Evolutionary conservation across 2,797 vertebrate species (phyloP).

Genomic region (Coilia nasus): DNA sequence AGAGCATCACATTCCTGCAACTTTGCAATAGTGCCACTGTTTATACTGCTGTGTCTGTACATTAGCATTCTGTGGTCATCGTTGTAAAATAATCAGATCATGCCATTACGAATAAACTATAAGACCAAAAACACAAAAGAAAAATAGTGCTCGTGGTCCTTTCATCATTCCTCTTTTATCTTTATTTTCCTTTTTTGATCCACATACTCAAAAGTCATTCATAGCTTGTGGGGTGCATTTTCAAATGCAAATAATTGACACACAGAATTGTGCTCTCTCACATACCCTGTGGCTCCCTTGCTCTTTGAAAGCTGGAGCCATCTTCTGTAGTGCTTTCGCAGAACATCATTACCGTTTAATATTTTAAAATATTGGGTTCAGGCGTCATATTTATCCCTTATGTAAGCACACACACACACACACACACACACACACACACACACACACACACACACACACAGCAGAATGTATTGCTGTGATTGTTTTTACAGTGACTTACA

Average conservation of each 20-base stretch:
- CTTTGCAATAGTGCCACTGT: slow-evolving; percentile 88
- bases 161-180: not conserved
- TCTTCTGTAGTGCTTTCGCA: not conserved
- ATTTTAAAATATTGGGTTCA: not conserved
- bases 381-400: not conserved
- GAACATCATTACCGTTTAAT: not conserved
- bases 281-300: not conserved
- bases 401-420: not conserved
- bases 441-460: too few species aligned
- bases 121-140: slow-evolving; percentile 12
- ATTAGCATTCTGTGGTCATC: slow-evolving; percentile 73
- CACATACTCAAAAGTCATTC: not conserved
- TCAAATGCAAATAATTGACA: not conserved
- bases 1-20: slow-evolving; percentile 72
- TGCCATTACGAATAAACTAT: slow-evolving; percentile 70
- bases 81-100: slow-evolving; percentile 75
- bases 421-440: not conserved
- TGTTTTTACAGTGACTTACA: not conserved
- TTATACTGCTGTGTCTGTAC: slow-evolving; percentile 78
- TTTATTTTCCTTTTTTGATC: not conserved
- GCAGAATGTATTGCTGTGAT: not conserved
- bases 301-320: not conserved
- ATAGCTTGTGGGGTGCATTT: not conserved
- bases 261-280: not conserved
- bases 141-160: not conserved